Evolutionary conservation across 2,113 vertebrate genomes (phyloP).

Genomic region (Toxostoma redivivum): DNA sequence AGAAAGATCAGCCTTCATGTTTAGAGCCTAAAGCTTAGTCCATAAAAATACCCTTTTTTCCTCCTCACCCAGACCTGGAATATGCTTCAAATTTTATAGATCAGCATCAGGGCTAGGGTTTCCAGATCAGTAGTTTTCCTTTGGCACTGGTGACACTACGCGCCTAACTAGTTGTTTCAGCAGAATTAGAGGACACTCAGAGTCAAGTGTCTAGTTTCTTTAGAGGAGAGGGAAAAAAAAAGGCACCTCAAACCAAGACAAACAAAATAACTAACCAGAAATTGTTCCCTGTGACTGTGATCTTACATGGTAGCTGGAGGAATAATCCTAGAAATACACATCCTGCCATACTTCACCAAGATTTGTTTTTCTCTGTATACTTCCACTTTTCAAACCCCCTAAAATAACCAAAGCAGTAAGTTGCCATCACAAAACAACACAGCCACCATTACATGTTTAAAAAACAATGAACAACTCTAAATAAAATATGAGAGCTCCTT

Average conservation of each 20-base stretch:
- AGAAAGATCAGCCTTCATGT: background rate
- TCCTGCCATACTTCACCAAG: background rate
- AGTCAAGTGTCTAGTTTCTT: background rate
- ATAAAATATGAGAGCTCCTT: conserved; percentile 55
- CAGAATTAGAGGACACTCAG: background rate
- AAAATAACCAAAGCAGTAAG: conserved; percentile 41
- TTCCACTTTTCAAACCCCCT: background rate
- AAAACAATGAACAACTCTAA: conserved; percentile 23
- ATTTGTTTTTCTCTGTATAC: conserved; percentile 10
- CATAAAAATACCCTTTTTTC: background rate
- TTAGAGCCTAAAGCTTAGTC: background rate
- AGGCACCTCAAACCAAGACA: background rate
- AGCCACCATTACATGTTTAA: conserved; percentile 8
- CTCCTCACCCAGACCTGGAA: background rate
- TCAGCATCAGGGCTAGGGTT: background rate
- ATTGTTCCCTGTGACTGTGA: background rate
- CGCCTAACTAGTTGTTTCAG: background rate
- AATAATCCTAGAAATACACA: background rate
- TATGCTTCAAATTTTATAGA: background rate
- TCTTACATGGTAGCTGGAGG: background rate
- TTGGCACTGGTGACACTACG: background rate
- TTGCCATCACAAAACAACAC: conserved; percentile 21
- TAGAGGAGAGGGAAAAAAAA: background rate
- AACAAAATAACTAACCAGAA: background rate
- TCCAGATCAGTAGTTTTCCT: background rate